phyloP scores from a whole-genome alignment of 2,888 invertebrate species.

The Thereva unica region DNA sequence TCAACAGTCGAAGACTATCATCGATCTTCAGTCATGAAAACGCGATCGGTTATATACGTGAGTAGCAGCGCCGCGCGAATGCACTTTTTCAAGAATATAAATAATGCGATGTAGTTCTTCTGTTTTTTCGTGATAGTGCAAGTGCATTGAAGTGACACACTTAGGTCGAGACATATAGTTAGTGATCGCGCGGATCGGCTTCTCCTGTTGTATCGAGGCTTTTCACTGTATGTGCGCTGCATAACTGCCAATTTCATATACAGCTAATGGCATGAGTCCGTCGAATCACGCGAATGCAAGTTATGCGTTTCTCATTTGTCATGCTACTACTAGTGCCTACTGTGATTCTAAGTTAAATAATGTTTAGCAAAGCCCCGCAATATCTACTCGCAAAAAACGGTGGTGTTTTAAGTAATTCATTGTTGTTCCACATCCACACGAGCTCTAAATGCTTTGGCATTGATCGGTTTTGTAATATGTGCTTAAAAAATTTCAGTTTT shows the following conservation, averaged over 20 bases:
- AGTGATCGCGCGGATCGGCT: conserved; percentile 4
- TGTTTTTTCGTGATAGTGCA: conserved; percentile 20
- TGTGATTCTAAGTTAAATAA: conserved; percentile 22
- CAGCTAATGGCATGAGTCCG: conserved; percentile 25
- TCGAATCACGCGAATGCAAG: conserved; percentile 24
- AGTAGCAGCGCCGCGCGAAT: conserved; percentile 20
- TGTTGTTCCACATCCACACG: too few species aligned
- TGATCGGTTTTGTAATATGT: too few species aligned
- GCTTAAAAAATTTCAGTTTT: too few species aligned
- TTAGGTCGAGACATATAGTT: conserved; percentile 3
- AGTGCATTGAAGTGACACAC: conserved; percentile 30
- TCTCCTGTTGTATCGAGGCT: conserved; percentile 18
- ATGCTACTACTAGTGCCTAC: conserved; percentile 2
- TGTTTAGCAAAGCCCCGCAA: not conserved
- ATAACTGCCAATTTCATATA: conserved; percentile 16
- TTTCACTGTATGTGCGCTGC: conserved; percentile 5
- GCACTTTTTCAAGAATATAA: not conserved
- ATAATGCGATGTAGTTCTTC: conserved; percentile 10
- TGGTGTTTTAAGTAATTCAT: not conserved
- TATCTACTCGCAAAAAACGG: not conserved
- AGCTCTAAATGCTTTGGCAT: too few species aligned
- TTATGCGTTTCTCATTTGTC: conserved; percentile 9
- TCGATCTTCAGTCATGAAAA: conserved; percentile 14
- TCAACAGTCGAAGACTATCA: not conserved
- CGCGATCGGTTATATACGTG: conserved; percentile 27